A percentile compares a stretch with the other conserved stretches of the same genome.
Conservation (phyloP, 1,140 invertebrate genomes). For the Arctopsyche grandis region DNA sequence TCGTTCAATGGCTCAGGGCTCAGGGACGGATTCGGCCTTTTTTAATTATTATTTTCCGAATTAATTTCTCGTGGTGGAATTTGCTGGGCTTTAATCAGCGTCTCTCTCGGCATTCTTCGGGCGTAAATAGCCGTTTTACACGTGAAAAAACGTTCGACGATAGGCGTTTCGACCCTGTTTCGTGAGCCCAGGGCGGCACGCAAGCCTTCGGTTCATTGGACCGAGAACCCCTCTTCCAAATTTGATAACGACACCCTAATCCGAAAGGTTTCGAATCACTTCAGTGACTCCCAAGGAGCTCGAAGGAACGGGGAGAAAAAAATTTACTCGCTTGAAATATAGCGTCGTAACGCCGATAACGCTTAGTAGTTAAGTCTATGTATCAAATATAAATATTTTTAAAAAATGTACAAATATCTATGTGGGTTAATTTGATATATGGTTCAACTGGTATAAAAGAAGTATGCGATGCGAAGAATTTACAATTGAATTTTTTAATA, state of each 20-base stretch:
- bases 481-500: too few relatives aligned
- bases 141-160: constrained; percentile 38
- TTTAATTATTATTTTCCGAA: background rate
- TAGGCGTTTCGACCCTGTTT: constrained; percentile 29
- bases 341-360: background rate
- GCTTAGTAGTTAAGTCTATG: background rate
- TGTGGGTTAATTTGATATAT: too few relatives aligned
- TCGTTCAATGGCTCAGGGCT: too few relatives aligned
- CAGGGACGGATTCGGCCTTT: background rate
- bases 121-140: constrained; percentile 31
- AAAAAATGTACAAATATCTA: too few relatives aligned
- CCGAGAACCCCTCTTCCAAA: constrained; percentile 6
- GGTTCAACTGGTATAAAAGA: too few relatives aligned
- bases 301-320: background rate
- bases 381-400: background rate
- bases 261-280: constrained; percentile 25
- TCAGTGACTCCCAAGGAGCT: background rate
- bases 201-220: constrained; percentile 21
- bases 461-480: too few relatives aligned
- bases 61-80: background rate
- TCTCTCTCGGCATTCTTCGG: background rate
- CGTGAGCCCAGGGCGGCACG: constrained; percentile 26
- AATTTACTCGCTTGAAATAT: background rate
- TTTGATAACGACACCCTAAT: constrained; percentile 34
- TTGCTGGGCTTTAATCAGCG: constrained; percentile 21